Base-by-base conservation (phyloP, 2,888 invertebrate genomes). In the Eilema griseolum region DNA sequence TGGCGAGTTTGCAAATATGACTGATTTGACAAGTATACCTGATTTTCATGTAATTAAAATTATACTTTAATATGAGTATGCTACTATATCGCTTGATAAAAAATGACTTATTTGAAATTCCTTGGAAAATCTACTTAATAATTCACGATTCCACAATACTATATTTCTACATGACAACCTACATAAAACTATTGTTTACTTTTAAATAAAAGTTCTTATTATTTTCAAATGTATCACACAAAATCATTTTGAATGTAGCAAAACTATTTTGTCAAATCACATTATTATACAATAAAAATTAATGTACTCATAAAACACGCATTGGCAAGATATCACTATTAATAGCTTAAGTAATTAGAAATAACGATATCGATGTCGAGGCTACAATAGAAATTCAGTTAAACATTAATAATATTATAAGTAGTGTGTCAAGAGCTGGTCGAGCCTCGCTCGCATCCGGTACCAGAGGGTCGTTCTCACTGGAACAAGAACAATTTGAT, bases 391-490 rank as follows among this genome's bases (percentile, higher is more conserved):
- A 46, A 46, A 66, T 59, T 60, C 20, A 28, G 31, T 67, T 3
- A 52, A 67, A 20, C 14, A 11, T 56, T 65, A 16, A 61, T 28
- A 67, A 8, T n/a, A 56, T 61, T 33, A n/a, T n/a, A 24, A 61
- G 31, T 26, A 33, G 5, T 33, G 31, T 24, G 61, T 67, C 61
- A 24, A 61, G 46, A 69, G 60, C 28, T 31, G 46, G 23, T 88
- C 86, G 91, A 91, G 85, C 93, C 93, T 92, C 91, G 89, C 82
- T 76, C 78, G 84, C 83, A 89, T 95, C 95, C 95, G 94, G 92
- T 89, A 92, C 87, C 80, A 83, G 91, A 92, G 91, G 92, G 92
- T 90, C 92, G 90, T 93, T 94, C 94, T 91, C 92, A 92, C 92
- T 90, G 78, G 84, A 88, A 90, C 88, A 90, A 90, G 85, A 89